Base-by-base conservation (phyloP, 2,797 vertebrate genomes). In the Pseudotriccus pelzelni region DNA sequence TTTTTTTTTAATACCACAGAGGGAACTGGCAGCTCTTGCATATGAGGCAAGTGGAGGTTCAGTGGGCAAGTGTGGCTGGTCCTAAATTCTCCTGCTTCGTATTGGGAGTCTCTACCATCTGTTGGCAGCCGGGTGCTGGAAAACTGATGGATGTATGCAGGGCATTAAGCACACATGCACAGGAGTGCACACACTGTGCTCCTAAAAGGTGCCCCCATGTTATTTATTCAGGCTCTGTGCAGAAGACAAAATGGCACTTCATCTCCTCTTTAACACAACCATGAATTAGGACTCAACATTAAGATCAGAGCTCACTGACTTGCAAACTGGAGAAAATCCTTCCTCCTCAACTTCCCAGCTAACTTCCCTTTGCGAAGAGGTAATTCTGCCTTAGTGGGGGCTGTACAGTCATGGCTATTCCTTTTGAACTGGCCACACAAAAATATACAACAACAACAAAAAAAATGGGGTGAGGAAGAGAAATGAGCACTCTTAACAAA, bases 141-240 rank as follows among this genome's bases (percentile, higher is more conserved):
- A 44, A 28, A 12, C 24, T 84, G 76, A 17, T 37, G 74, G 32
- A 13, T 34, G 12, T 28, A 12, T 8, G 1, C 14, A 73, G 66
- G 69, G 13, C 66, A 32, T 7, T 37, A 22, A 32, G 5, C 14
- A 25, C 32, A 46, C 6, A 21, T 5, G 25, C 34, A 36, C 0
- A 1, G 0, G 0, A 2, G 1, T 46, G 25, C 32, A 30, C 0
- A 0, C 3, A 2, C 53, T 52, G 19, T 27, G 39, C 39, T 59
- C 50, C 14, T 18, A 37, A 87, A 64, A 75, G 8, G 11, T 52
- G n/a, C 25, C 49, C 59, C 9, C 10, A 15, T 24, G 28, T 79
- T 24, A 49, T 86, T 91, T 70, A n/a, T 66, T 89, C n/a, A 47
- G 59, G 47, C 32, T 59, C 20, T 59, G 43, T 32, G 43, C 59